Evolutionary conservation across 2,797 vertebrate genomes (phyloP).

Genomic region (Eulemur albifrons): DNA sequence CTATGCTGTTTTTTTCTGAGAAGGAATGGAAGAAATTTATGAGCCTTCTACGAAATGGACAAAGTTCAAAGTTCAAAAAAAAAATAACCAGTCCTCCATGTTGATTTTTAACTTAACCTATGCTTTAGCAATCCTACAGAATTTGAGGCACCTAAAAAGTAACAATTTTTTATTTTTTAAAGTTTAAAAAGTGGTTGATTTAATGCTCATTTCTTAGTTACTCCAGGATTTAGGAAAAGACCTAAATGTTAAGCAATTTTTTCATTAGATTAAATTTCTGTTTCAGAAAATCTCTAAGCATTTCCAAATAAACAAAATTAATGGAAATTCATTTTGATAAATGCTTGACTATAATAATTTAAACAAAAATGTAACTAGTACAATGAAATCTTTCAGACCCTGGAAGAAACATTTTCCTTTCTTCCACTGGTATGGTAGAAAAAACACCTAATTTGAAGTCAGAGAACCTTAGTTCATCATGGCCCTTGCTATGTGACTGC

Average conservation of each 20-base stretch:
- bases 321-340: conserved; percentile 8
- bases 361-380: background rate
- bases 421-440: background rate
- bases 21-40: background rate
- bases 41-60: background rate
- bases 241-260: background rate
- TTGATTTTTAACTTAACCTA: background rate
- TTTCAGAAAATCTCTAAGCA: background rate
- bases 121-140: background rate
- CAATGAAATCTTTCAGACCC: background rate
- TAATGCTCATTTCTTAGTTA: background rate
- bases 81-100: background rate
- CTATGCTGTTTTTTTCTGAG: background rate
- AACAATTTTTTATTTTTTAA: background rate
- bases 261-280: background rate
- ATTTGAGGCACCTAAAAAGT: background rate
- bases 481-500: background rate
- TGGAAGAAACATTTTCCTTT: background rate
- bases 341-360: background rate
- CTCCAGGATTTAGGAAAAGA: background rate
- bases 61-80: background rate
- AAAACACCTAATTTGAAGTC: background rate
- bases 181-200: background rate
- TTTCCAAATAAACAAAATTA: background rate
- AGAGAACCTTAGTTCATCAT: background rate